Percentiles rank a stretch among this genome's conserved stretches.
Conservation (phyloP, 2,113 vertebrate genomes). For the Anarrhichthys ocellatus region DNA sequence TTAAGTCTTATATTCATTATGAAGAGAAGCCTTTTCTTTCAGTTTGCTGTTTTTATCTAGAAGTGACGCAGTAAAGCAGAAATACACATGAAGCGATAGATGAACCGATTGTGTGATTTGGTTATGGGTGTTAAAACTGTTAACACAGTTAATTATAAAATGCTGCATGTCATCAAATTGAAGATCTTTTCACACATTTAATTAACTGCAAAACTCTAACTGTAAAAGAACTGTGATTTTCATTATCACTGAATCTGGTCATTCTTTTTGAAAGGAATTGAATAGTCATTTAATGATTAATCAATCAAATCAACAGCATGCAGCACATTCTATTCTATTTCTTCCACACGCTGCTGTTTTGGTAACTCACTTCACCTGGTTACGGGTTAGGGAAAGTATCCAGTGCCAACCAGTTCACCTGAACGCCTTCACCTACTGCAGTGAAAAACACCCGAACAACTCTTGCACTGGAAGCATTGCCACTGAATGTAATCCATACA, state of each 20-base stretch:
- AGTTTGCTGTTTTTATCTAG: background rate
- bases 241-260: background rate
- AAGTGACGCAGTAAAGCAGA: background rate
- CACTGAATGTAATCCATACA: background rate
- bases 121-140: background rate
- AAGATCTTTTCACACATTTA: background rate
- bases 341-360: too few relatives aligned
- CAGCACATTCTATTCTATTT: too few relatives aligned
- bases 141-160: background rate
- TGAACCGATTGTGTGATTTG: background rate
- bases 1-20: background rate
- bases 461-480: too few relatives aligned
- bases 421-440: background rate
- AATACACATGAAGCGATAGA: background rate
- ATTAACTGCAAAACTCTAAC: background rate
- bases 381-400: too few relatives aligned
- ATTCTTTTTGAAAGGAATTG: background rate
- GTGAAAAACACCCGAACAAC: background rate
- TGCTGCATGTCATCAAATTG: background rate
- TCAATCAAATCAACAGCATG: background rate
- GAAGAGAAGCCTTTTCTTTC: background rate
- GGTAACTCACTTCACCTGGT: too few relatives aligned
- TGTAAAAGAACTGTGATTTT: background rate
- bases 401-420: background rate
- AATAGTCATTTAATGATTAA: background rate